Evolutionary conservation across 2,113 vertebrate genomes (phyloP).

Genomic region (Entomyzon cyanotis): DNA sequence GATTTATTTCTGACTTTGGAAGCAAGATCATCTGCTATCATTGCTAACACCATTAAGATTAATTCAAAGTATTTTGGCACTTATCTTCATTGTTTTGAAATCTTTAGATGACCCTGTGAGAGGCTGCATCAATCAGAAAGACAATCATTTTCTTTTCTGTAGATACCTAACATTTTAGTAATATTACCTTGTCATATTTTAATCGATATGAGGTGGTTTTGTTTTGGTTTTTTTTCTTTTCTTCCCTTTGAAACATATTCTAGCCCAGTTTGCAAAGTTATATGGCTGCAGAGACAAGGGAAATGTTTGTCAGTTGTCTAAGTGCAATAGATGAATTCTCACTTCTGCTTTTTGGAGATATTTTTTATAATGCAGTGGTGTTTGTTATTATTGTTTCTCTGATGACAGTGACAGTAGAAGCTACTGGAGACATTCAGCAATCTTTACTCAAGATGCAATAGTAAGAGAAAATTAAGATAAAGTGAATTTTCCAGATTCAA

Average conservation of each 20-base stretch:
- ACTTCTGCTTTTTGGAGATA: neutral
- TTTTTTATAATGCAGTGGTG: neutral
- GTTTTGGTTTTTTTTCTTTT: neutral
- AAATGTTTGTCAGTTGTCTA: neutral
- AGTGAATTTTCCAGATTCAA: neutral
- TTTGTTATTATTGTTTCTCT: neutral
- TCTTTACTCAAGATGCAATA: neutral
- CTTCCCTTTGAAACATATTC: neutral
- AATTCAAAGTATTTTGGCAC: constrained; percentile 36
- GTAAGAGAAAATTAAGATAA: neutral
- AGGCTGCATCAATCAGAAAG: constrained; percentile 9
- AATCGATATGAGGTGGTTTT: neutral
- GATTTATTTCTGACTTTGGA: constrained; percentile 26
- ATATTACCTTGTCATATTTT: constrained; percentile 23
- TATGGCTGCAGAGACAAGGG: neutral
- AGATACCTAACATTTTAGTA: neutral
- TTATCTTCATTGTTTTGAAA: constrained; percentile 38
- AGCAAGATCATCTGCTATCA: neutral
- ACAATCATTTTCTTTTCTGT: neutral
- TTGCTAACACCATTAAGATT: neutral
- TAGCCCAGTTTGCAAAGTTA: neutral
- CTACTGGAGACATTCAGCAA: neutral
- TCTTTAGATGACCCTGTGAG: constrained; percentile 13
- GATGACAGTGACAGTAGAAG: neutral
- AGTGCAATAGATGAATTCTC: neutral